These are phyloP conservation scores for Larimichthys polyactis DNA, from an alignment of 2,113 vertebrate genomes.

Conservation along the genomic window DNA sequence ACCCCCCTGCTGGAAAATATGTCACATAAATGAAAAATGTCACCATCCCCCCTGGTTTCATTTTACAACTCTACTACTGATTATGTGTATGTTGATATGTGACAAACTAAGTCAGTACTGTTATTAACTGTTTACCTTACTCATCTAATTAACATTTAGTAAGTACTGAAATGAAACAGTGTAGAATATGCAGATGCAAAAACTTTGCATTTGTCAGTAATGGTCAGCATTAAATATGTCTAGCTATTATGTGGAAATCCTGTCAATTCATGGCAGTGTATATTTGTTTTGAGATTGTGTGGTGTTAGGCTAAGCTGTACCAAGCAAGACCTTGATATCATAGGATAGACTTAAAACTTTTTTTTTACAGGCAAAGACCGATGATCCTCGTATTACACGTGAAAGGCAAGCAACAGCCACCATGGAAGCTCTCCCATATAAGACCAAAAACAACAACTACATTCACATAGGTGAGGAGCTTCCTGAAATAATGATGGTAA, in stretches of 20 bases:
- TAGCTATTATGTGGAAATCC: neutral
- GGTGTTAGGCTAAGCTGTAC: neutral
- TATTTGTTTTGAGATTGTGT: neutral
- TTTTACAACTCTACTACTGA: too few relatives aligned
- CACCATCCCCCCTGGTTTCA: too few relatives aligned
- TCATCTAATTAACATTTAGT: neutral
- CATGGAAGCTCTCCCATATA: conserved; percentile 67
- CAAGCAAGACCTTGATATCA: neutral
- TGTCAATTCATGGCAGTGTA: too few relatives aligned
- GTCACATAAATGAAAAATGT: too few relatives aligned
- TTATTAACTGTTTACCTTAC: too few relatives aligned
- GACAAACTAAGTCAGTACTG: too few relatives aligned
- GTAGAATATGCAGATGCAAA: too few relatives aligned
- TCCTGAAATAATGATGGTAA: neutral
- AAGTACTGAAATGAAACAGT: neutral
- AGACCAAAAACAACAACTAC: conserved; percentile 68
- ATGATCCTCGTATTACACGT: neutral
- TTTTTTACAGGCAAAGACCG: conserved; percentile 76
- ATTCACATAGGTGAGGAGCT: conserved; percentile 77
- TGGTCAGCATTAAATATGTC: neutral
- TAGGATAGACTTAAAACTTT: neutral
- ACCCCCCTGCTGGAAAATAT: too few relatives aligned
- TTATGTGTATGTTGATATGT: too few relatives aligned
- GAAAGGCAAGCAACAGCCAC: conserved; percentile 70
- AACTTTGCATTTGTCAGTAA: neutral